These are phyloP conservation scores for Coryphaenoides rupestris DNA, from an alignment of 2,113 vertebrate genomes.

Conservation along the genomic window DNA sequence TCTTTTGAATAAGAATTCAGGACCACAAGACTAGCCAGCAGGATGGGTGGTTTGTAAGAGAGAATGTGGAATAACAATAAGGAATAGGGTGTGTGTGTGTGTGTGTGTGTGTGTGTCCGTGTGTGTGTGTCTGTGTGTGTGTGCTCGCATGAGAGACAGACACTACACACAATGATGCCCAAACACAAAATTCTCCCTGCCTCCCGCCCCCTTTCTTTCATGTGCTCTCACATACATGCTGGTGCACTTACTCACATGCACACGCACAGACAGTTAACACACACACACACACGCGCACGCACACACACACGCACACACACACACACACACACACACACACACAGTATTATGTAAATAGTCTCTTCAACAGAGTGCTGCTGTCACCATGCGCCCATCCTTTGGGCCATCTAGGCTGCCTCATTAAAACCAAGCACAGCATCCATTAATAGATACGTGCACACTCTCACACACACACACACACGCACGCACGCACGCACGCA, in stretches of 20 bases:
- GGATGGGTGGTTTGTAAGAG: conserved; percentile 46
- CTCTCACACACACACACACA: conserved; percentile 26
- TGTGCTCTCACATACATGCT: conserved; percentile 51
- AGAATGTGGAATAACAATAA: conserved; percentile 64
- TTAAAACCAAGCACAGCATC: conserved; percentile 69
- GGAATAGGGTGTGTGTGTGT: conserved; percentile 16
- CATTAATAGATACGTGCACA: conserved; percentile 61
- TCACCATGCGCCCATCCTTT: conserved; percentile 68
- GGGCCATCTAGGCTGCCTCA: conserved; percentile 71
- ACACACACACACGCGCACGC: conserved; percentile 30
- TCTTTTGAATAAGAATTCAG: conserved; percentile 47
- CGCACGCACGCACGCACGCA: conserved; percentile 7
- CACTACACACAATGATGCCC: conserved; percentile 59
- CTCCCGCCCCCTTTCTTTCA: conserved; percentile 57
- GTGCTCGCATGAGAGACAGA: neutral
- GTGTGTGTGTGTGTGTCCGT: neutral
- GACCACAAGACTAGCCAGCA: conserved; percentile 46
- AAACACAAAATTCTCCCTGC: conserved; percentile 55
- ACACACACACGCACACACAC: conserved; percentile 6
- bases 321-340: conserved; percentile 36
- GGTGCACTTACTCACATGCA: conserved; percentile 31
- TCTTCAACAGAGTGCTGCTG: conserved; percentile 65
- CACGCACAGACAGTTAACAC: conserved; percentile 53
- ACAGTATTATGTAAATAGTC: conserved; percentile 76
- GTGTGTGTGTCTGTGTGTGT: neutral